A percentile compares a stretch with the other conserved stretches of the same genome.
phyloP scores from a whole-genome alignment of 2,797 vertebrate species.

The Pipistrellus nathusii region DNA sequence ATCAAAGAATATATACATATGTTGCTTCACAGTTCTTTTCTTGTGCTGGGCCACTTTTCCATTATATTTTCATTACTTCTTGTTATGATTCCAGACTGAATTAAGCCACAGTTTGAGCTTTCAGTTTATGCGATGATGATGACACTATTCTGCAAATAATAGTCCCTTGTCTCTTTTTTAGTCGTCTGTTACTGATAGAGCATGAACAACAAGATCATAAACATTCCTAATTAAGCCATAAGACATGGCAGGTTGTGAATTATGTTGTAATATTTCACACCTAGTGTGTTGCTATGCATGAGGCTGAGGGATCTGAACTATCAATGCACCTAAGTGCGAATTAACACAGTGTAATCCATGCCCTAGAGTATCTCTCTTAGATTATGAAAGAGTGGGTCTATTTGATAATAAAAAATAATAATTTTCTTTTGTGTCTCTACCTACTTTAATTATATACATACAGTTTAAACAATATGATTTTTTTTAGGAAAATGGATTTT shows the following conservation, averaged over 20 bases:
- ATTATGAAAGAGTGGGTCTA: conserved; percentile 62
- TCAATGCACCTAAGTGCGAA: conserved; percentile 51
- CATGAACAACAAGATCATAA: conserved; percentile 80
- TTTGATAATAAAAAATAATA: conserved; percentile 44
- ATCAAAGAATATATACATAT: background rate
- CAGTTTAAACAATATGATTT: background rate
- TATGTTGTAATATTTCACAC: conserved; percentile 79
- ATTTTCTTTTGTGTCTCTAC: background rate
- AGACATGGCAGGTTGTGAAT: conserved; percentile 74
- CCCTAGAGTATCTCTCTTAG: conserved; percentile 18
- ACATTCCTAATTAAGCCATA: conserved; percentile 80
- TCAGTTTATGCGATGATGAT: conserved; percentile 71
- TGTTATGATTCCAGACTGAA: conserved; percentile 47
- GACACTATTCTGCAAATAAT: conserved; percentile 67
- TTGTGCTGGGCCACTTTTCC: background rate
- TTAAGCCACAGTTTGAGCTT: conserved; percentile 69
- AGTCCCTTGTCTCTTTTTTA: conserved; percentile 72
- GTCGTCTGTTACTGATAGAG: conserved; percentile 66
- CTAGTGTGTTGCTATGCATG: conserved; percentile 58
- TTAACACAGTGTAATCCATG: conserved; percentile 49
- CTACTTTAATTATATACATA: background rate
- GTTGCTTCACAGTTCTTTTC: background rate
- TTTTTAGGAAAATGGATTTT: background rate
- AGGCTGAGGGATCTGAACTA: conserved; percentile 48
- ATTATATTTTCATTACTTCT: conserved; percentile 65